Evolutionary conservation across 2,113 vertebrate species (phyloP).

Genomic region (Montifringilla adamsi): DNA sequence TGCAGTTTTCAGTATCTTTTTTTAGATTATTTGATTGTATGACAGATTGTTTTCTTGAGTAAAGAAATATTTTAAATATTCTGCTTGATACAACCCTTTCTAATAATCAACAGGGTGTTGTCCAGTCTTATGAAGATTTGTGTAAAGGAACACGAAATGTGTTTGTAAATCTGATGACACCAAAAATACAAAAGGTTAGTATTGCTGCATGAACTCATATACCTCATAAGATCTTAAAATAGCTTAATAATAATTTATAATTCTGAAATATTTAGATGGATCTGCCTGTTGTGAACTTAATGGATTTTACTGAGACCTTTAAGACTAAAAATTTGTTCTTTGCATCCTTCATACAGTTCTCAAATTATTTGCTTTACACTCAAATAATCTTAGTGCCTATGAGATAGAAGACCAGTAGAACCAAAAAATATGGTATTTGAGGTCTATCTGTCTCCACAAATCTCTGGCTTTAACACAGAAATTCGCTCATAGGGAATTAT

Average conservation of each 20-base stretch:
- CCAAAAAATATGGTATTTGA: neutral
- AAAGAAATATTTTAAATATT: neutral
- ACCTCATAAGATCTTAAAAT: neutral
- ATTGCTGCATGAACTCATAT: neutral
- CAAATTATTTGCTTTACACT: neutral
- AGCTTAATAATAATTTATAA: neutral
- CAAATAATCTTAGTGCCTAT: neutral
- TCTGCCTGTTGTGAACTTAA: neutral
- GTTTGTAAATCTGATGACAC: constrained; percentile 76
- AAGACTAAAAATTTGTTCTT: neutral
- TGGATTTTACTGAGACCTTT: neutral
- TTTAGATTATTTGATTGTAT: neutral
- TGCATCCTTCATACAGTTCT: neutral
- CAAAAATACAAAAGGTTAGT: constrained; percentile 79
- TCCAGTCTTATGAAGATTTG: constrained; percentile 76
- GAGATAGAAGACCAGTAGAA: neutral
- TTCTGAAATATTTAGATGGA: neutral
- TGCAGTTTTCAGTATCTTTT: neutral
- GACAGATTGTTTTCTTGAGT: neutral
- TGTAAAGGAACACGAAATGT: constrained; percentile 71
- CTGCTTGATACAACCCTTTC: neutral
- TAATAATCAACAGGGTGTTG: constrained; percentile 70
- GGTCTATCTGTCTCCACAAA: neutral
- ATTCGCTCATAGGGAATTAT: neutral
- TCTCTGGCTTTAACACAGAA: neutral